Evolutionary conservation across 2,797 vertebrate species (phyloP).

Genomic region (Anniella stebbinsi): DNA sequence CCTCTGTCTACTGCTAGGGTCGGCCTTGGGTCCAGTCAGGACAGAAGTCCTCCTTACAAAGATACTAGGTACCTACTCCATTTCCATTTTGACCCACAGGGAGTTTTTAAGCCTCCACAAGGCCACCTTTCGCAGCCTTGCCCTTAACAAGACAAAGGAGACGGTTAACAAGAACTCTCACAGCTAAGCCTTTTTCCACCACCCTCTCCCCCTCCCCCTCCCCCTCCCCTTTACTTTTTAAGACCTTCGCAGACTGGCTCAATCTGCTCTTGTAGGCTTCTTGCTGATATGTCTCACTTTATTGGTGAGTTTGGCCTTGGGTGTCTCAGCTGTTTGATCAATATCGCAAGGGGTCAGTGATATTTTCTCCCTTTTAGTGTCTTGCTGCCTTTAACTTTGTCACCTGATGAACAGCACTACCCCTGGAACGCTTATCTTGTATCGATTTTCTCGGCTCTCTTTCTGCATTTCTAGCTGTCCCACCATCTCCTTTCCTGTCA

Average conservation of each 20-base stretch:
- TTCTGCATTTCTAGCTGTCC: conserved; percentile 77
- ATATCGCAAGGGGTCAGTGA: conserved; percentile 91
- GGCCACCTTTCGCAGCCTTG: conserved; percentile 40
- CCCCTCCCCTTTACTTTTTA: conserved; percentile 63
- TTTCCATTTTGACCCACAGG: neutral
- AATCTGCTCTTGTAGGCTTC: conserved; percentile 75
- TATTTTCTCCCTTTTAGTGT: conserved; percentile 96
- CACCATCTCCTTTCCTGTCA: conserved; percentile 88
- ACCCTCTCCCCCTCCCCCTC: neutral
- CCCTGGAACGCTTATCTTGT: conserved; percentile 97
- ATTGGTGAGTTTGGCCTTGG: conserved; percentile 99
- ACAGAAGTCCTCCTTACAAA: neutral
- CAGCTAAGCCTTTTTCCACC: conserved; percentile 74
- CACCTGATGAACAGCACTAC: conserved; percentile 97
- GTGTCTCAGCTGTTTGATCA: conserved; percentile 96
- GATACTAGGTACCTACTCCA: neutral
- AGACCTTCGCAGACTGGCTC: conserved; percentile 79
- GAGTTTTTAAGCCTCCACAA: neutral
- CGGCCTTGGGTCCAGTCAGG: neutral
- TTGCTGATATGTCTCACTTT: conserved; percentile 96
- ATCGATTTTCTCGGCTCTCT: conserved; percentile 94
- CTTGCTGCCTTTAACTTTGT: conserved; percentile 91
- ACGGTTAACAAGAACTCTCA: conserved; percentile 80
- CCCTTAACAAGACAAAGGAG: conserved; percentile 76
- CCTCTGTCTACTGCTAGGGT: too few relatives aligned